Base-by-base conservation (phyloP, 2,888 invertebrate species). In the Eurytoma adleriae region DNA sequence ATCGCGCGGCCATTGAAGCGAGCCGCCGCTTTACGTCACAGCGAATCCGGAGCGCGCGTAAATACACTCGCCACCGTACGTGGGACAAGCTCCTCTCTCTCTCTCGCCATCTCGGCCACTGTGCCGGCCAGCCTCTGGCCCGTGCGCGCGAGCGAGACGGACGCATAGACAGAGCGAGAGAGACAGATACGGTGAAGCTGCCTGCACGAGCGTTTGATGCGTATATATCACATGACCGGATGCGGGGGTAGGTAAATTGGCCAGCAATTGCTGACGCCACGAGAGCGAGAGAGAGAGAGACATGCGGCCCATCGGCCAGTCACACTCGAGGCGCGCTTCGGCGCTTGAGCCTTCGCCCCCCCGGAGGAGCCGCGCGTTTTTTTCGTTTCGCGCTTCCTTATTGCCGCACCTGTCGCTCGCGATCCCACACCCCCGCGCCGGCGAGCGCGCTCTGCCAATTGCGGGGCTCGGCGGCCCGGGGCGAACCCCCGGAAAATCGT, bases 191-290 rank as follows among this genome's bases (percentile, higher is more conserved):
- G 72, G 61, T 71, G 74, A 67, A 74, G 73, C 66, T 66, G 84
- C 83, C 83, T 83, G 85, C 83, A 84, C 84, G 85, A 48, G 77
- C 70, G 40, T 40, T 14, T 84, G 84, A 83, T 85, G 85, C 40
- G 40, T 40, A 40, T 64, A 64, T 86, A 88, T 89, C 88, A 88
- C 89, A 89, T 66, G 81, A 90, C 90, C 90, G 90, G 90, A 90
- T 90, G 90, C 88, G 90, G 90, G 90, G 90, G 90, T 90, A 90
- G 89, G 90, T 90, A 89, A 90, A 90, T 90, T 90, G 89, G 88
- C 87, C 88, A 87, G 89, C 90, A 90, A 90, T 90, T 90, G 90
- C 88, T 89, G 88, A 90, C 89, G 90, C 90, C 89, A 90, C 90
- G 86, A 87, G 85, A 87, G 87, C 87, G 40, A 40, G 40, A 40